phyloP scores from a whole-genome alignment of 2,888 invertebrate genomes.

The Villa cingulata region DNA sequence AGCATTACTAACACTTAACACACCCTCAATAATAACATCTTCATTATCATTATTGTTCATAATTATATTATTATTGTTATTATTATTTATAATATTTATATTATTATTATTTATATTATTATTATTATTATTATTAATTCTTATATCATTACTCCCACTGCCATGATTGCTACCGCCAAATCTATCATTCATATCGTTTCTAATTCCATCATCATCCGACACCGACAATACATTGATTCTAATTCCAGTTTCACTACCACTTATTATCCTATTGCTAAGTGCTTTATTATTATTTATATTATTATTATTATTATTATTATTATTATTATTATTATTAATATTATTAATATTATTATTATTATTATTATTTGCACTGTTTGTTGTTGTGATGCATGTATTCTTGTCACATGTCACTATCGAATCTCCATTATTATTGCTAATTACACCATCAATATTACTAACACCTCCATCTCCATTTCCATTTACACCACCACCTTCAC shows the following conservation, averaged over 20 bases:
- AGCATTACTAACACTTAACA: constrained; percentile 7
- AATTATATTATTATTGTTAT: neutral
- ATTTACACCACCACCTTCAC: neutral
- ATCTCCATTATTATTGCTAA: neutral
- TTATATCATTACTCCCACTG: neutral
- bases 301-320: neutral
- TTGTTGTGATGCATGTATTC: neutral
- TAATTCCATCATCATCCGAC: too few relatives aligned
- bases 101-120: neutral
- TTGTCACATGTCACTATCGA: constrained; percentile 8
- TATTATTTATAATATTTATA: neutral
- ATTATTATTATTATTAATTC: neutral
- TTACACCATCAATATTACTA: too few relatives aligned
- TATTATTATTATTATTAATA: too few relatives aligned
- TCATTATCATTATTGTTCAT: neutral
- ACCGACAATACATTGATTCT: neutral
- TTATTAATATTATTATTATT: too few relatives aligned
- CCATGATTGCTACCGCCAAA: neutral
- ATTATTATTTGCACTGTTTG: neutral
- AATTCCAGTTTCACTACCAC: neutral
- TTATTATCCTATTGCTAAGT: neutral
- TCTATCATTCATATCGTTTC: neutral
- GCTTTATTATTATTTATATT: too few relatives aligned
- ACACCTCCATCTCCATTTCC: neutral
- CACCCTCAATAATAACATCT: neutral